Evolutionary conservation across 2,888 invertebrate species (phyloP).

Genomic region (Steinernema carpocapsae): DNA sequence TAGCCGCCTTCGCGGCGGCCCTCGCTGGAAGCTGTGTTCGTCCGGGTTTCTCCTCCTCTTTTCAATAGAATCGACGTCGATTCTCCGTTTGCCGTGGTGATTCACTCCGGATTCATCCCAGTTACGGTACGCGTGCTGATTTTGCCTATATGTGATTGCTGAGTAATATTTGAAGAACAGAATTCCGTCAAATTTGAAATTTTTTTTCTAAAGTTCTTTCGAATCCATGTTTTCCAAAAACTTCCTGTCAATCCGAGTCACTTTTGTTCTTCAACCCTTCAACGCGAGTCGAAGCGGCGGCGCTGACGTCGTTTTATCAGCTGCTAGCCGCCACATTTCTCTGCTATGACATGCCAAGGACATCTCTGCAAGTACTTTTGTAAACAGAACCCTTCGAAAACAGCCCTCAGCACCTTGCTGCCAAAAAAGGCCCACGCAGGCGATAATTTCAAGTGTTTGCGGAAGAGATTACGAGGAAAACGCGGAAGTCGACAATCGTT

Average conservation of each 20-base stretch:
- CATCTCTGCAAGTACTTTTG: slow-evolving; percentile 7
- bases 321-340: neutral
- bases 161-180: neutral
- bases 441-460: neutral
- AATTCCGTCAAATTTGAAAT: neutral
- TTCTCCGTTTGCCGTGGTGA: neutral
- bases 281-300: neutral
- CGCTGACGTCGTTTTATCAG: slow-evolving; percentile 2
- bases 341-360: neutral
- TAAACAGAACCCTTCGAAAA: slow-evolving; percentile 20
- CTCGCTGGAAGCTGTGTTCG: neutral
- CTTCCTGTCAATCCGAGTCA: too few species aligned
- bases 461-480: neutral
- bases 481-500: neutral
- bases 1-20: neutral
- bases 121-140: neutral
- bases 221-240: too few species aligned
- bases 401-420: neutral
- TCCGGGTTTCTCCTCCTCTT: neutral
- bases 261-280: neutral
- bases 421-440: neutral
- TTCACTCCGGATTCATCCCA: neutral
- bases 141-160: neutral
- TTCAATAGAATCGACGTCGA: neutral
- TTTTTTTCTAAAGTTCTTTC: too few species aligned